Evolutionary conservation across 2,113 vertebrate species (phyloP), one percentile per base, ranked within the genome.

Genomic region (Misgurnus anguillicaudatus): DNA sequence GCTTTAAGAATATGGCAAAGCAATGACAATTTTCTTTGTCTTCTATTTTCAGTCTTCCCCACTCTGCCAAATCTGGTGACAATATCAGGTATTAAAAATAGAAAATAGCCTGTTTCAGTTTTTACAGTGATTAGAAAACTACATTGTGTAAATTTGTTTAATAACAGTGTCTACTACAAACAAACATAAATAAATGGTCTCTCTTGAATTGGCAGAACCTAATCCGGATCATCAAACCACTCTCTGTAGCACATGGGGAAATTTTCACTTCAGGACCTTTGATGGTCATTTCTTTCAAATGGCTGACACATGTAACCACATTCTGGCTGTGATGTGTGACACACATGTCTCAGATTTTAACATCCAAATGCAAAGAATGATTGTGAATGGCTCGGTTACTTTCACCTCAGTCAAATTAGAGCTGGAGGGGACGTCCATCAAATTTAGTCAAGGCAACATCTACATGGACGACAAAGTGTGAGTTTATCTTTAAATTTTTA

Each of bases 181-280:
- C 24, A 31, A 31, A 31, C 24, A 31, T 31, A 31, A 31, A 31
- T 31, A 31, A 31, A 31, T 31, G 24, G 2, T 31, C 45, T 68
- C 45, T 21, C n/a, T 48, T 68, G 42, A 0, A 31, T 21, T 3
- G 89, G 89, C 80, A 0, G 0, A 0, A 68, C 45, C 82, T 62
- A 90, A 70, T 45, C 58, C 88, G 4, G 80, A 89, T 67, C 89
- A 94, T 78, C 86, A 87, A 9, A 82, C 80, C 36, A 89, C 87
- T 0, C 89, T 93, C 85, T 97, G 95, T 90, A 94, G 93, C 75
- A 95, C 95, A 11, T 97, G 95, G 95, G 95, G 95, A 77, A 94
- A 93, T 77, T 91, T 92, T 79, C 93, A 95, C 79, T 95, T 93
- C 63, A 92, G 85, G 76, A 95, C 92, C 1, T 97, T 95, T 76